Evolutionary conservation across 2,888 invertebrate genomes (phyloP).

Genomic region (Chesias legatella): DNA sequence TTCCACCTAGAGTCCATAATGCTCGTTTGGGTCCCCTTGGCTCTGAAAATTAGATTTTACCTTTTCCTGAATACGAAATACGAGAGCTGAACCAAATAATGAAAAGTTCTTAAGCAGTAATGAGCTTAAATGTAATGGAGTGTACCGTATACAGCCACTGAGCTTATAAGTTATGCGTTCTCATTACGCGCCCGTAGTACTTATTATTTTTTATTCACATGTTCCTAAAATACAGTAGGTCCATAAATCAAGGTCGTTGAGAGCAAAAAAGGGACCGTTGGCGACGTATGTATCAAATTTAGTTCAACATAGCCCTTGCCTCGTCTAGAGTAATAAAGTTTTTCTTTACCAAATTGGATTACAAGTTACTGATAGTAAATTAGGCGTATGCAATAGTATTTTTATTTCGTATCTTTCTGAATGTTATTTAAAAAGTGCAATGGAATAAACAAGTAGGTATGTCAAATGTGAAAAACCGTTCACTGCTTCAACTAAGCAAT

Average conservation of each 20-base stretch:
- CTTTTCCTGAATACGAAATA: neutral
- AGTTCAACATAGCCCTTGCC: slow-evolving; percentile 15
- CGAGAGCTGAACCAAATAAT: slow-evolving; percentile 1
- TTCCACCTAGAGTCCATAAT: too few relatives aligned
- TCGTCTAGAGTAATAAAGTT: too few relatives aligned
- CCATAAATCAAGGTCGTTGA: slow-evolving; percentile 20
- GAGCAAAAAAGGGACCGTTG: slow-evolving; percentile 24
- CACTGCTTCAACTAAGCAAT: neutral
- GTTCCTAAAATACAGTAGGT: slow-evolving; percentile 19
- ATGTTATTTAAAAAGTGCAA: too few relatives aligned
- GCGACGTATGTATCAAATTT: slow-evolving; percentile 19
- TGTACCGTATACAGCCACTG: slow-evolving; percentile 8
- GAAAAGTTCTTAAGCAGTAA: neutral
- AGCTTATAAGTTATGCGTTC: slow-evolving; percentile 19
- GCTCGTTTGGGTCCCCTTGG: too few relatives aligned
- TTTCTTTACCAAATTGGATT: too few relatives aligned
- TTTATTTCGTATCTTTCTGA: too few relatives aligned
- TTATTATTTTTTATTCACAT: slow-evolving; percentile 21
- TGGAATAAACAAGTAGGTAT: too few relatives aligned
- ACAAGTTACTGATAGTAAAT: too few relatives aligned
- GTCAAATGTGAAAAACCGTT: too few relatives aligned
- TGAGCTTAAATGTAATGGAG: slow-evolving; percentile 10
- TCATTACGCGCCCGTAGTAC: slow-evolving; percentile 16
- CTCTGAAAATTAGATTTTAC: too few relatives aligned
- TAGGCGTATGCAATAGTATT: too few relatives aligned